A percentile compares a stretch with the other conserved stretches of the same genome.
Conservation (phyloP, 2,113 vertebrate genomes). For the Macheiramphus alcinus region DNA sequence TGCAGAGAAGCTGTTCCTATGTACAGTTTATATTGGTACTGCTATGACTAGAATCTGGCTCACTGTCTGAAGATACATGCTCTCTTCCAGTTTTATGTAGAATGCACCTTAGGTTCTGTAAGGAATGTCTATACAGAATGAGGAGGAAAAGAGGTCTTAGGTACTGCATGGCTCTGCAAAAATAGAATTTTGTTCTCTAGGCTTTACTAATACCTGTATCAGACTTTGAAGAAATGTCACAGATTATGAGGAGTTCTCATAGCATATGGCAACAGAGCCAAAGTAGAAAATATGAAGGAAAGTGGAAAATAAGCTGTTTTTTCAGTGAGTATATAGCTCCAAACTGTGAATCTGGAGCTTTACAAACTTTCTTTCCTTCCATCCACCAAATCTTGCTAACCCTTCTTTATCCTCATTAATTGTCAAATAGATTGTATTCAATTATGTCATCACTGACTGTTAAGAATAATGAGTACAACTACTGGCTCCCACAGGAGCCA, state of each 20-base stretch:
- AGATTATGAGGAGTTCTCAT: neutral
- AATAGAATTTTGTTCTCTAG: neutral
- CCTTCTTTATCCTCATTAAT: neutral
- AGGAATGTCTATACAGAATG: neutral
- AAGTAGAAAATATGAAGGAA: neutral
- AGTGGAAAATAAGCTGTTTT: neutral
- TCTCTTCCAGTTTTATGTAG: neutral
- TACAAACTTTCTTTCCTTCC: neutral
- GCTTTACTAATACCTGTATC: neutral
- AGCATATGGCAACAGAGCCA: neutral
- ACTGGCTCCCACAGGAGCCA: neutral
- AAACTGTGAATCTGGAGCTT: neutral
- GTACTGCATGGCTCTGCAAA: neutral
- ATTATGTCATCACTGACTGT: neutral
- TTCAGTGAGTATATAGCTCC: neutral
- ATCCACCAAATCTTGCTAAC: neutral
- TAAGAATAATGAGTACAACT: neutral
- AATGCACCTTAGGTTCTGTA: neutral
- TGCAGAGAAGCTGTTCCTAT: neutral
- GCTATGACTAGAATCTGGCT: neutral
- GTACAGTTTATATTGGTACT: fast-evolving
- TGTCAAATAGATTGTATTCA: neutral
- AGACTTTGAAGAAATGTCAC: neutral
- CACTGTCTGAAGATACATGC: fast-evolving
- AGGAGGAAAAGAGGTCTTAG: neutral